phyloP scores from a whole-genome alignment of 2,113 vertebrate species.

The Ahaetulla prasina region DNA sequence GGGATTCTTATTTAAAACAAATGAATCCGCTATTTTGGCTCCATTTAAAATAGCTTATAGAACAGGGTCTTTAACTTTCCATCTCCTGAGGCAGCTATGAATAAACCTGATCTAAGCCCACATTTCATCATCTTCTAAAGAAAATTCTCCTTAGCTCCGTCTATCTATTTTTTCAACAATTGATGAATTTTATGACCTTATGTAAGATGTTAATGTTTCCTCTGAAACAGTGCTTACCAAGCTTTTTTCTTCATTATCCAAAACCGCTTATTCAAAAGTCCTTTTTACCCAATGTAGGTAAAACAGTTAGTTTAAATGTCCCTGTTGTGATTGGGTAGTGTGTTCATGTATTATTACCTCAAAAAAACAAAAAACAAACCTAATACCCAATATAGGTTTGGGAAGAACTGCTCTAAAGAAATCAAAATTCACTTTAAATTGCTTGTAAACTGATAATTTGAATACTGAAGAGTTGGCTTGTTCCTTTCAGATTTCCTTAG shows the following conservation, averaged over 20 bases:
- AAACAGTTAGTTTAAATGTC: background rate
- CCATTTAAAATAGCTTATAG: background rate
- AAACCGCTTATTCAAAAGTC: background rate
- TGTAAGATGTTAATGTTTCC: background rate
- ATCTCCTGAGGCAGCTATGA: background rate
- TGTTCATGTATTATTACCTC: background rate
- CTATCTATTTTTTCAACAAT: background rate
- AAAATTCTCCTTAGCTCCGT: background rate
- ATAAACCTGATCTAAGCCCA: background rate
- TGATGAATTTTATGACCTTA: background rate
- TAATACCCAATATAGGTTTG: too few species aligned
- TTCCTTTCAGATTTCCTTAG: background rate
- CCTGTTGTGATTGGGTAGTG: background rate
- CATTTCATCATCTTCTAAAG: background rate
- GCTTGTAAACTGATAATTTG: background rate
- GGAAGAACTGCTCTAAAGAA: background rate
- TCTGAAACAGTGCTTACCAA: background rate
- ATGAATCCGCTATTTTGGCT: background rate
- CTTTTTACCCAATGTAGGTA: background rate
- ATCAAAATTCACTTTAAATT: background rate
- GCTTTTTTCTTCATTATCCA: background rate
- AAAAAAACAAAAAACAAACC: background rate
- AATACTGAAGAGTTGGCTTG: background rate
- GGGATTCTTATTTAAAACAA: background rate
- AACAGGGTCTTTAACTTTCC: background rate